Conservation (phyloP, 2,888 invertebrate genomes). For the Eristalis intricaria region DNA sequence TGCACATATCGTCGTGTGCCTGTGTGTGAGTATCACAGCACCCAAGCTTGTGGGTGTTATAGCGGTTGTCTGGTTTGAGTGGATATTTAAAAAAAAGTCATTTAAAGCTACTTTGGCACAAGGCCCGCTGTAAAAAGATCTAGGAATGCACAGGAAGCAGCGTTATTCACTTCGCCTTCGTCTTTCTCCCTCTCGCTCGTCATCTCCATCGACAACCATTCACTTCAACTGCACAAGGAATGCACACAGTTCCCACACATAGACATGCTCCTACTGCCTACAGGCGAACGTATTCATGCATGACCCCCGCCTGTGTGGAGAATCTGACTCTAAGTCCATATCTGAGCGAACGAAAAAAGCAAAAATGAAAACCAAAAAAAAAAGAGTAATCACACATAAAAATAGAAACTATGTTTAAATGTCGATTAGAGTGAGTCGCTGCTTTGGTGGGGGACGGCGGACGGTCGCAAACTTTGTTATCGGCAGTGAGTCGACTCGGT, state of each 20-base stretch:
- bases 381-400: constrained; percentile 20
- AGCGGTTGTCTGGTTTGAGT: not conserved
- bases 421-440: constrained; percentile 31
- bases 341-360: not conserved
- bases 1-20: not conserved
- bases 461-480: constrained; percentile 26
- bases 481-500: constrained; percentile 18
- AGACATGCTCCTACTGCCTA: not conserved
- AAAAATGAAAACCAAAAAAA: constrained; percentile 2
- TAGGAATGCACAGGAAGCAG: constrained; percentile 33
- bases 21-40: not conserved
- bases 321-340: not conserved
- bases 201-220: not conserved
- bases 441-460: not conserved
- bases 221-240: constrained; percentile 1
- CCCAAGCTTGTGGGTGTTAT: not conserved
- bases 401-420: constrained; percentile 39
- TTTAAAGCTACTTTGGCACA: constrained; percentile 44
- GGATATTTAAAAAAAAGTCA: not conserved
- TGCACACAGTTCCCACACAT: constrained; percentile 27
- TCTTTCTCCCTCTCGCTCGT: not conserved
- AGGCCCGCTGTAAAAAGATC: constrained; percentile 38
- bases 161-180: constrained; percentile 18
- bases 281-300: not conserved
- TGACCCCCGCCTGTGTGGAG: not conserved